These are phyloP conservation scores for Hemibagrus guttatus DNA, from an alignment of 2,797 vertebrate species.

Conservation along the genomic window DNA sequence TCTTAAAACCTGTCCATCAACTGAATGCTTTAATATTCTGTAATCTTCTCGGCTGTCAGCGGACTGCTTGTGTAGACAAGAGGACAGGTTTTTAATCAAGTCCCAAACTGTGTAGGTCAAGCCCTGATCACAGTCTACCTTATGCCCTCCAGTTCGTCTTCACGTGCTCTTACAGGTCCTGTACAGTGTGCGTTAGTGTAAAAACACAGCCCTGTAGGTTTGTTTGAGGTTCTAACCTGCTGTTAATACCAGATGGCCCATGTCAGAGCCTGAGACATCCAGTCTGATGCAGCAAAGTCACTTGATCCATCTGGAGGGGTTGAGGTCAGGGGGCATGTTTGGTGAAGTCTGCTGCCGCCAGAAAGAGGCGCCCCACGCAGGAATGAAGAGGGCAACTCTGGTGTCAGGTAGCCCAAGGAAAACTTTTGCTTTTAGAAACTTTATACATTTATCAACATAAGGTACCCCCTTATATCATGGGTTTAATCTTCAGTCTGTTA, in stretches of 20 bases:
- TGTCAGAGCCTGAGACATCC: constrained; percentile 37
- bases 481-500: neutral
- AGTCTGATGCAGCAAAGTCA: constrained; percentile 46
- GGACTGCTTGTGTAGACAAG: constrained; percentile 58
- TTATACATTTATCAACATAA: neutral
- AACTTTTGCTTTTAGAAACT: neutral
- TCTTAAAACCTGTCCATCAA: neutral
- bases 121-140: constrained; percentile 29
- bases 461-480: neutral
- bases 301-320: constrained; percentile 47
- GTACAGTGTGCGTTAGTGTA: neutral
- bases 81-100: constrained; percentile 59
- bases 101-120: constrained; percentile 48
- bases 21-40: neutral
- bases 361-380: constrained; percentile 26
- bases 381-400: constrained; percentile 30
- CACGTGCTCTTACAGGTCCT: neutral
- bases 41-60: constrained; percentile 62
- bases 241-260: constrained; percentile 49
- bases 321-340: constrained; percentile 54
- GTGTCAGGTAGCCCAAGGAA: constrained; percentile 14
- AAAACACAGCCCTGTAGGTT: constrained; percentile 13
- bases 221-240: constrained; percentile 29
- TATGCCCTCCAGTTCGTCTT: neutral
- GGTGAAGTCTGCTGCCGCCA: constrained; percentile 38